These are phyloP conservation scores for Lasius fuliginosus DNA, from an alignment of 2,888 invertebrate species.

Conservation along the genomic window DNA sequence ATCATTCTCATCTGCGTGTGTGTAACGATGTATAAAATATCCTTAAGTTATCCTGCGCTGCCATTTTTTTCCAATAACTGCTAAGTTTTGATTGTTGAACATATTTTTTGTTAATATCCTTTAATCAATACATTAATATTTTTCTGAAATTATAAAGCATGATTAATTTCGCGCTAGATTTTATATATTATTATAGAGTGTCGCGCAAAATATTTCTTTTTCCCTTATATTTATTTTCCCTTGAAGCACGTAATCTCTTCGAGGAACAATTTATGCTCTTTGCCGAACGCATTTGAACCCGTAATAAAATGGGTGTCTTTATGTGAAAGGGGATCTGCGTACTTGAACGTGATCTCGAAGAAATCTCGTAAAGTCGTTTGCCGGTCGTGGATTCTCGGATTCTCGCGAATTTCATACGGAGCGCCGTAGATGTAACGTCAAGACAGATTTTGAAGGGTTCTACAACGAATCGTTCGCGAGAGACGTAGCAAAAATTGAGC, in stretches of 20 bases:
- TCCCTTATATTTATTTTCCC: constrained; percentile 4
- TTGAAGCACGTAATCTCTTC: background rate
- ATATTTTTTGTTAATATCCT: background rate
- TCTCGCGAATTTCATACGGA: background rate
- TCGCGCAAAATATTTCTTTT: background rate
- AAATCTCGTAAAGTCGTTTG: constrained; percentile 12
- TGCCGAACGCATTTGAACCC: background rate
- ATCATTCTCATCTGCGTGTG: background rate
- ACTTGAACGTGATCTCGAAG: constrained; percentile 23
- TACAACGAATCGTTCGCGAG: constrained; percentile 18
- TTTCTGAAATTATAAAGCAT: background rate
- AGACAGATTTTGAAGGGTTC: constrained; percentile 14
- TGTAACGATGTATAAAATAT: constrained; percentile 1
- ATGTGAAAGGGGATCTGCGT: constrained; percentile 16
- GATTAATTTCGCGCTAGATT: background rate
- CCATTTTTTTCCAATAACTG: background rate
- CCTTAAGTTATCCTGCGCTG: background rate
- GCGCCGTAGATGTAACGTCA: background rate
- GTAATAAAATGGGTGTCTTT: constrained; percentile 36
- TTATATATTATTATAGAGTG: background rate
- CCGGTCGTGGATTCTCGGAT: constrained; percentile 27
- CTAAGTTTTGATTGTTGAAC: background rate
- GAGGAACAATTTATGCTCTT: constrained; percentile 25
- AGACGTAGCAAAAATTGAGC: constrained; percentile 10
- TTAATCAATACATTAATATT: constrained; percentile 1